phyloP scores from a whole-genome alignment of 2,113 vertebrate species.

The Peromyscus polionotus region DNA sequence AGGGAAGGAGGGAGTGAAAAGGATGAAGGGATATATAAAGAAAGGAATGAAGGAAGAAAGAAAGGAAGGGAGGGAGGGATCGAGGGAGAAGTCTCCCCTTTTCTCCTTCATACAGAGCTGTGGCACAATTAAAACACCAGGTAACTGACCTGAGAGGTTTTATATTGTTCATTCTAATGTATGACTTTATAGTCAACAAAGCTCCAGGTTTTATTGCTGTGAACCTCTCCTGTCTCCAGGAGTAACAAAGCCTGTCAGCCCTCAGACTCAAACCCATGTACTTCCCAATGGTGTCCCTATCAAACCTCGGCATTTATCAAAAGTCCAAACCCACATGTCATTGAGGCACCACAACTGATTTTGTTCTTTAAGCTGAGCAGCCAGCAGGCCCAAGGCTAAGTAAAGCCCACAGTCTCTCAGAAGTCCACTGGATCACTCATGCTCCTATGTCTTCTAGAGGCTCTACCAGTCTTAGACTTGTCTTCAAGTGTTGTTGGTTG shows the following conservation, averaged over 20 bases:
- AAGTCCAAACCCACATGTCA: not conserved
- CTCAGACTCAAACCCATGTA: not conserved
- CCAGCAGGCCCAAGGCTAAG: not conserved
- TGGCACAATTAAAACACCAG: not conserved
- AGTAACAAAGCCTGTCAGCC: not conserved
- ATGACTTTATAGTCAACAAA: not conserved
- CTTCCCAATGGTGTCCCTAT: not conserved
- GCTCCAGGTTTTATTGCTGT: not conserved
- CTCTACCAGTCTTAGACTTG: not conserved
- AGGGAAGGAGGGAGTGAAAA: not conserved
- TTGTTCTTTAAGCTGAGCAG: not conserved
- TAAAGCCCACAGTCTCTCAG: not conserved
- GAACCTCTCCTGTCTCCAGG: not conserved
- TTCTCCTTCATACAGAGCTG: not conserved
- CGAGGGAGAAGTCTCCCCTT: too few relatives aligned
- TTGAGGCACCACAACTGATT: not conserved
- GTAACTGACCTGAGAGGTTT: not conserved
- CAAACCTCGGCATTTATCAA: not conserved
- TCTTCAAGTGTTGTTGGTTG: not conserved
- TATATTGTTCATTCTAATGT: not conserved
- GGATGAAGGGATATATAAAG: not conserved
- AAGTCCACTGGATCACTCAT: accelerated
- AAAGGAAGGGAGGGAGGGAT: not conserved
- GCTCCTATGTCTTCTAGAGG: not conserved
- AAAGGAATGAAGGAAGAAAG: not conserved